Evolutionary conservation across 2,888 invertebrate genomes (phyloP).

Genomic region (Conistra vaccinii): DNA sequence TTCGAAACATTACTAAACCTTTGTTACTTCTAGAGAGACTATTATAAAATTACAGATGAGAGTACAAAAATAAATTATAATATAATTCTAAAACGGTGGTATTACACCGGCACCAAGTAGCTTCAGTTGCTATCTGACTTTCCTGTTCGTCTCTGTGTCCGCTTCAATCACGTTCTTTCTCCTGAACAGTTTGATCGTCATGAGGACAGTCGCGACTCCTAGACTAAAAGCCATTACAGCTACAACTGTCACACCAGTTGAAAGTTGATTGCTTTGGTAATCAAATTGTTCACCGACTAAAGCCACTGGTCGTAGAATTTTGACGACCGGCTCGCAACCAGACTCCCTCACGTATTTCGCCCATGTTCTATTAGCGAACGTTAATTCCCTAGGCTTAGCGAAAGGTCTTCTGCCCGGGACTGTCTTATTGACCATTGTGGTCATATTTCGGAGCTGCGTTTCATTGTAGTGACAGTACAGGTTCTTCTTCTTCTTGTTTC

Average conservation of each 20-base stretch:
- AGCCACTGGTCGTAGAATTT: slow-evolving; percentile 86
- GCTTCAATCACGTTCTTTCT: slow-evolving; percentile 68
- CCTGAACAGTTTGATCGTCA: slow-evolving; percentile 81
- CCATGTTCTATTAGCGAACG: slow-evolving; percentile 92
- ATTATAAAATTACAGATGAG: slow-evolving; percentile 49
- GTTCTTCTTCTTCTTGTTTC: slow-evolving; percentile 92
- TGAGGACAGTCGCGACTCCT: slow-evolving; percentile 79
- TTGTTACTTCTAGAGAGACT: slow-evolving; percentile 65
- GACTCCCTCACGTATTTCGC: slow-evolving; percentile 93
- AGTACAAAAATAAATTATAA: slow-evolving; percentile 62
- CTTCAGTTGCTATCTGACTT: slow-evolving; percentile 79
- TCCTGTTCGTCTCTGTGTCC: slow-evolving; percentile 80
- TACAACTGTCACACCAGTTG: slow-evolving; percentile 80
- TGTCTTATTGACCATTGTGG: slow-evolving; percentile 86
- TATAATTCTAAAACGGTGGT: slow-evolving; percentile 29
- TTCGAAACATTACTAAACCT: slow-evolving; percentile 63
- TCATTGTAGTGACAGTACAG: slow-evolving; percentile 92
- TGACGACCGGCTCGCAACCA: slow-evolving; percentile 90
- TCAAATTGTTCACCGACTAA: slow-evolving; percentile 77
- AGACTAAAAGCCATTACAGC: slow-evolving; percentile 80
- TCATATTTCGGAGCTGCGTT: slow-evolving; percentile 88
- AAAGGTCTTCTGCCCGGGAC: slow-evolving; percentile 90
- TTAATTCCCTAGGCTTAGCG: slow-evolving; percentile 90
- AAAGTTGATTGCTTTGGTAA: slow-evolving; percentile 64
- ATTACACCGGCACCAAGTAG: slow-evolving; percentile 45